Base-by-base conservation (phyloP, 2,888 invertebrate genomes). In the Scaptomyza parva region DNA sequence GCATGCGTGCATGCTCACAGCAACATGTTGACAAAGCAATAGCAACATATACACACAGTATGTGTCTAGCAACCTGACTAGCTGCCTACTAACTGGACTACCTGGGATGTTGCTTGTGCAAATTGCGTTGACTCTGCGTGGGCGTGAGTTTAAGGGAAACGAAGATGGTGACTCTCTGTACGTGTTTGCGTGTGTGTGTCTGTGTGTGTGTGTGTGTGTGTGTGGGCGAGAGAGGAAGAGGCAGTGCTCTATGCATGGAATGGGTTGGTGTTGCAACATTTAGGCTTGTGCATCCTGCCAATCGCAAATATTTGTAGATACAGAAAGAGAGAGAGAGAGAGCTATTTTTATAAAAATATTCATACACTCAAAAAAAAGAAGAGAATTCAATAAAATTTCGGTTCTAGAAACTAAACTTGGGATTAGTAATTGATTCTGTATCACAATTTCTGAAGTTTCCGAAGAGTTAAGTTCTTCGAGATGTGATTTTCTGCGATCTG, bases 21-120 rank as follows among this genome's bases (percentile, higher is more conserved):
- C 60, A 65, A 62, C 67, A 76, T 79, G 80, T 76, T 79, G 80
- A 61, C 47, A 47, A 47, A n/a, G 47, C 47, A 12, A 30, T 47
- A n/a, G 33, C 64, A 41, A 43, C 48, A 48, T 37, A 7, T 14
- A n/a, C n/a, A n/a, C n/a, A n/a, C 22, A 3, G 28, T 26, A n/a
- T 30, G 33, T 22, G 14, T n/a, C 40, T 44, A 33, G 37, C 37
- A 50, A 51, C 50, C 74, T 73, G 58, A 2, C 22, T 22, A 53
- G n/a, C 35, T 53, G 47, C 20, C 72, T 68, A 50, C 28, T 41
- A 37, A 17, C 14, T 14, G 37, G 39, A 20, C 70, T 71, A 71
- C 74, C 65, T 73, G 71, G 20, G 20, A 12, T 26, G 28, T 45
- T 60, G 62, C 26, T 61, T 67, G 66, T 68, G 55, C 73, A 72